Base-by-base conservation (phyloP, 2,888 invertebrate species). In the Ptilodon capucinus region DNA sequence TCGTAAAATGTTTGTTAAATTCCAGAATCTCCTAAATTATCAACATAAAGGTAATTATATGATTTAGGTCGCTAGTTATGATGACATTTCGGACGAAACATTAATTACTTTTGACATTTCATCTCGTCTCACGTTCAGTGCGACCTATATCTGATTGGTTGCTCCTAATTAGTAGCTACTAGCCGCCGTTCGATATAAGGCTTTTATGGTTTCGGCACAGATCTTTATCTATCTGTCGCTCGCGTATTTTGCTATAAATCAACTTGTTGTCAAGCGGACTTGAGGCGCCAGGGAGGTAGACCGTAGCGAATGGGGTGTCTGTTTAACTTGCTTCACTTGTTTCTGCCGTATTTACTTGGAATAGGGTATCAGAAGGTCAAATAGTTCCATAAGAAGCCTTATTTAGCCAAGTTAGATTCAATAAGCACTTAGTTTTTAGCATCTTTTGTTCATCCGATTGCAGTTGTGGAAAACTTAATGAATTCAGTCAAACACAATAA, bases 191-290 rank as follows among this genome's bases (percentile, higher is more conserved):
- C 36, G 46, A 66, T 49, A 45, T 48, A 49, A 34, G 42, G 42
- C 50, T 48, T 62, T 57, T 63, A 54, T 45, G 48, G 44, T 9
- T 46, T 38, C 40, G 18, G 34, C 21, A 40, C 49, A 39, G 51
- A 63, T 54, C 34, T 46, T 44, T 49, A 63, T 63, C 67, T 39
- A 25, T 14, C 34, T 46, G 47, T 45, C 40, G 46, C 34, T 18
- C 23, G 40, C 48, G 11, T 40, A 44, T 40, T 45, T 40, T 40
- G 41, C 23, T 46, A 43, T 54, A 48, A 54, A 54, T 46, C 34
- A 46, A 48, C 46, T 47, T 38, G 48, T 51, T 14, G 52, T 40
- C 48, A 44, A 40, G 32, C 32, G 28, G 32, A 41, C 16, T 35
- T 21, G 47, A 52, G 62, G 52, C 50, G 42, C 55, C 51, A 23